A percentile compares a stretch with the other conserved stretches of the same genome.
Conservation (phyloP, 2,113 vertebrate species). For the Pelobates fuscus region DNA sequence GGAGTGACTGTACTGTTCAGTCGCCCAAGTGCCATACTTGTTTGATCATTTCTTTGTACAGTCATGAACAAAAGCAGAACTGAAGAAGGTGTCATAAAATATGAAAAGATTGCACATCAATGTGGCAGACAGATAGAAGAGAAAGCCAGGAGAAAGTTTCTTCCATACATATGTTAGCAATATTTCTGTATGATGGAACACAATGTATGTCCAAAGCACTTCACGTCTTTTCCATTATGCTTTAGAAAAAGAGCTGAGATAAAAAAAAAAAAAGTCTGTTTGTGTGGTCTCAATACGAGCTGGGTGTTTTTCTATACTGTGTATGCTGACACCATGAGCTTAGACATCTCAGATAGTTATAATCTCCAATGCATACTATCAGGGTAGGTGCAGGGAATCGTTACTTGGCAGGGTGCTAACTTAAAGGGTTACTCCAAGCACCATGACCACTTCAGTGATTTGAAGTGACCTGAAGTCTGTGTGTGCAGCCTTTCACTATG, state of each 20-base stretch:
- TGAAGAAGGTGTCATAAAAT: constrained; percentile 1
- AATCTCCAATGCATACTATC: not conserved
- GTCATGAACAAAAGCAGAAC: not conserved
- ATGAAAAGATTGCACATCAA: not conserved
- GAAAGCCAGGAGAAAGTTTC: not conserved
- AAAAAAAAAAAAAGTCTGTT: not conserved
- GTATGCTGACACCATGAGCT: not conserved
- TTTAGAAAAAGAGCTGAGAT: constrained; percentile 16
- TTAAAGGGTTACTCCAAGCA: too few species aligned
- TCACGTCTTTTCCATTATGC: constrained; percentile 29
- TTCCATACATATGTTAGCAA: constrained; percentile 36
- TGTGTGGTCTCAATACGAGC: constrained; percentile 39
- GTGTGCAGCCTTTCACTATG: too few species aligned
- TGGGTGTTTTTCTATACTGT: constrained; percentile 9
- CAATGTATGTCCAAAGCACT: constrained; percentile 3
- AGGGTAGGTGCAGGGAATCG: not conserved
- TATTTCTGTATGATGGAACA: constrained; percentile 25
- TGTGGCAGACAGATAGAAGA: not conserved
- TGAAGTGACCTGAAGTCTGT: too few species aligned
- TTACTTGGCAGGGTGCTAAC: too few species aligned
- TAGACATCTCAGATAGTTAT: not conserved
- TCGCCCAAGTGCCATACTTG: not conserved
- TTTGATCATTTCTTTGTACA: not conserved
- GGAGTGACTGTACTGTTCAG: too few species aligned
- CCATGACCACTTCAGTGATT: too few species aligned